Base-by-base conservation (phyloP, 2,113 vertebrate species). In the Trinectes maculatus region DNA sequence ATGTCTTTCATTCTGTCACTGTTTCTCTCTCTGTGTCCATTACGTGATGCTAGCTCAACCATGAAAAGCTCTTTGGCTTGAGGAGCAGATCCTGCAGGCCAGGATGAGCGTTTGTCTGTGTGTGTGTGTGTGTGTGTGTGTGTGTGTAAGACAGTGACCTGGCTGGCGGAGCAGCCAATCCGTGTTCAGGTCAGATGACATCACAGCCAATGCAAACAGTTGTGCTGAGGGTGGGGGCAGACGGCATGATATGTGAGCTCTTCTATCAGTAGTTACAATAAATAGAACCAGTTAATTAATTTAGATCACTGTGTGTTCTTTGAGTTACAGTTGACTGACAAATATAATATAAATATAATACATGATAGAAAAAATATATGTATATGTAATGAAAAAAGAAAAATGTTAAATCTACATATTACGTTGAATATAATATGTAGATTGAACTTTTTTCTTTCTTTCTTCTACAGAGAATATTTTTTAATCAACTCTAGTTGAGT, bases 1-100 rank as follows among this genome's bases (percentile, higher is more conserved):
- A 67, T 59, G 31, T 68, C 29, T 16, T n/a, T 44, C 16, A 44
- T 42, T 55, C 26, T 46, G 57, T 56, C 22, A 19, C 54, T 37
- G 36, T 37, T 4, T 44, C 43, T 46, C 29, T 48, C 29, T 26
- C 4, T 63, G 40, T 64, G 62, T 73, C 67, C 44, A 67, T 87
- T 82, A 75, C 1, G 16, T 49, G 80, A 74, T 59, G 67, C 52
- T 73, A 15, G 25, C 51, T 77, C 66, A 5, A 79, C 52, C 70
- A 85, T 75, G 73, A 85, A 82, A 83, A 77, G 72, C 81, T 80
- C 78, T 86, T 82, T 77, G 77, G 76, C 75, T 78, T 74, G 49
- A 73, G 59, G 66, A n/a, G 71, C 58, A 64, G 59, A 74, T 80
- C 54, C 58, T 72, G 57, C 44, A 68, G 62, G 72, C 75, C 71